Conservation (phyloP, 2,888 invertebrate species). For the Kuschelorhynchus macadamiae region DNA sequence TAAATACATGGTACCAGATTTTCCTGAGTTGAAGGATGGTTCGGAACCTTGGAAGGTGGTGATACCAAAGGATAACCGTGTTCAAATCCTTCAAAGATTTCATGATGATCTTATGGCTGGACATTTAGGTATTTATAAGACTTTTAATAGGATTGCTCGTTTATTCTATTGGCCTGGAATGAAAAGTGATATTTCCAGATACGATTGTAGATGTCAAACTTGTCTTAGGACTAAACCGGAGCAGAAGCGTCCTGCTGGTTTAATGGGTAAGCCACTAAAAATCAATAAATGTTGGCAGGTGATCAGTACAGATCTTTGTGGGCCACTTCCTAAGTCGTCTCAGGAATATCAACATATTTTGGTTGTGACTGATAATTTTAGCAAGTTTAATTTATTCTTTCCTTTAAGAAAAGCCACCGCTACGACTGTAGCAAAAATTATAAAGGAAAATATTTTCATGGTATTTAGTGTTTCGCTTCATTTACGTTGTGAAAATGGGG, state of each 20-base stretch:
- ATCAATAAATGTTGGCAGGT: slow-evolving; percentile 19
- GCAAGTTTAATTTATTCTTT: slow-evolving; percentile 14
- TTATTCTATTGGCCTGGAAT: slow-evolving; percentile 55
- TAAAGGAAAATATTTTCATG: slow-evolving; percentile 13
- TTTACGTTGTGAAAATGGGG: slow-evolving; percentile 8
- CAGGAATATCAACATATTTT: neutral
- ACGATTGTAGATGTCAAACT: slow-evolving; percentile 23
- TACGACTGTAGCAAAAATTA: neutral
- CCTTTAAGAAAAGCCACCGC: slow-evolving; percentile 10
- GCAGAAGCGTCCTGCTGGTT: slow-evolving; percentile 41
- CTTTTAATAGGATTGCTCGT: slow-evolving; percentile 32
- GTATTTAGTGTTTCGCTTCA: slow-evolving; percentile 17
- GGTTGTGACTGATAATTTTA: slow-evolving; percentile 13
- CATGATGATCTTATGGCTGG: slow-evolving; percentile 50
- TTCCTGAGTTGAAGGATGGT: neutral
- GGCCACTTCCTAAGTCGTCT: neutral
- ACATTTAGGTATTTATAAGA: slow-evolving; percentile 53
- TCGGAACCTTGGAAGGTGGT: slow-evolving; percentile 44
- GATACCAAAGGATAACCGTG: no score
- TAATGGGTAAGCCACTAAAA: neutral
- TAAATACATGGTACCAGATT: neutral
- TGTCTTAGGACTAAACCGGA: slow-evolving; percentile 10
- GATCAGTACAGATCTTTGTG: slow-evolving; percentile 2
- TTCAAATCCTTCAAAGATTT: neutral
- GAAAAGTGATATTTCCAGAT: slow-evolving; percentile 1